These are phyloP conservation scores for Globodera rostochiensis DNA, from an alignment of 1,140 invertebrate genomes.

Conservation along the genomic window DNA sequence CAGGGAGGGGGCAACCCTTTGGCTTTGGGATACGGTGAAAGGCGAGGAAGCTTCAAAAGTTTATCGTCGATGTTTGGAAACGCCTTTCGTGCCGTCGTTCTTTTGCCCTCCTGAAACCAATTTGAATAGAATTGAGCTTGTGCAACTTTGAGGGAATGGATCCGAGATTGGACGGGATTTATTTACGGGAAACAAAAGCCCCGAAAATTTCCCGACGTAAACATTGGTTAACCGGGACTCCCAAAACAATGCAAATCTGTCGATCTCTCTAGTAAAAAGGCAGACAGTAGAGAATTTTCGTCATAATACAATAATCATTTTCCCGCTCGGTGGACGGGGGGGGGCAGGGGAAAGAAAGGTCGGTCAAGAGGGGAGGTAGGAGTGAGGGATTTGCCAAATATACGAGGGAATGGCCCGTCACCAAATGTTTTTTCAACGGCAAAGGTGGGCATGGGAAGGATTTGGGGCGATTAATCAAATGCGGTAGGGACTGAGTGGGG, in stretches of 20 bases:
- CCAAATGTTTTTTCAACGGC: neutral
- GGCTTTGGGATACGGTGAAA: neutral
- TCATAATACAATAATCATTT: neutral
- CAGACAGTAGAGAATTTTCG: neutral
- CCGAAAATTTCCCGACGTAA: no score
- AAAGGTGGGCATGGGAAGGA: constrained; percentile 6
- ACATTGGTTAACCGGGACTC: no score
- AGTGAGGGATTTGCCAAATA: neutral
- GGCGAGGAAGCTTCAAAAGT: neutral
- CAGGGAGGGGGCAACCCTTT: no score
- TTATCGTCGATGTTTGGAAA: neutral
- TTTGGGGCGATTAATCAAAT: constrained; percentile 12
- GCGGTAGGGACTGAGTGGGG: neutral
- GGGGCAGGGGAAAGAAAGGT: no score
- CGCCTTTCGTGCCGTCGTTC: constrained; percentile 10
- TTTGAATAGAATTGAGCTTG: neutral
- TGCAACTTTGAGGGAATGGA: no score
- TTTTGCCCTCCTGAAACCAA: constrained; percentile 27
- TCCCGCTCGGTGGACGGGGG: neutral
- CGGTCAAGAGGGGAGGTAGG: neutral
- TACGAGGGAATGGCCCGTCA: neutral
- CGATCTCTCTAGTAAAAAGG: neutral
- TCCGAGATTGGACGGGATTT: no score
- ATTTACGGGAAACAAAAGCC: no score
- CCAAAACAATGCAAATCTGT: no score